Percentiles rank a stretch among this genome's conserved stretches.
phyloP scores from a whole-genome alignment of 2,888 invertebrate species.

The Cryptus viduatorius region DNA sequence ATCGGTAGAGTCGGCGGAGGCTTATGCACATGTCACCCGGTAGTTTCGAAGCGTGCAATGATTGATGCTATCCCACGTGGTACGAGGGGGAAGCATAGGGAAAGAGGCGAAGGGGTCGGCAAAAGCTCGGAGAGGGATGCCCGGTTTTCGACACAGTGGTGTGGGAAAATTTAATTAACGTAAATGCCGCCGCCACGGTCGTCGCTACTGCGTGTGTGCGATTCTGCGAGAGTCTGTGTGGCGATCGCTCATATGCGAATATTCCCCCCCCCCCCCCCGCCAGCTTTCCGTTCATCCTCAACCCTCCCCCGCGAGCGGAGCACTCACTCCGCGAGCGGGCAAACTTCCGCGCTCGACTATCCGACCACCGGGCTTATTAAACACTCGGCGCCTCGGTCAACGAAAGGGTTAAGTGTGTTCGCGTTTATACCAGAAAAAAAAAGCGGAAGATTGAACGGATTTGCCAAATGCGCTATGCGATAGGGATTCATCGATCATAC shows the following conservation, averaged over 20 bases:
- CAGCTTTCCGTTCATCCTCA: conserved; percentile 56
- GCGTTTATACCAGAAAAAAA: conserved; percentile 36
- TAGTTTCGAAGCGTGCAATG: conserved; percentile 79
- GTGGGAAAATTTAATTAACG: conserved; percentile 85
- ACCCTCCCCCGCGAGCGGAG: conserved; percentile 33
- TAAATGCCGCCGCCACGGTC: conserved; percentile 84
- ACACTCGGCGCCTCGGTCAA: conserved; percentile 75
- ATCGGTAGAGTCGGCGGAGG: conserved; percentile 70
- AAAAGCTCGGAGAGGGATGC: conserved; percentile 70
- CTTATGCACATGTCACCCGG: conserved; percentile 52
- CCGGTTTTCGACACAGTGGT: conserved; percentile 74
- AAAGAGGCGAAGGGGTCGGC: conserved; percentile 65
- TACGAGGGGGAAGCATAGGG: conserved; percentile 62
- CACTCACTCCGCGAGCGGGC: conserved; percentile 7
- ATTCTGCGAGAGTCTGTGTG: conserved; percentile 73
- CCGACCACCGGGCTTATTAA: conserved; percentile 77
- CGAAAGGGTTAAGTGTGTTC: conserved; percentile 71
- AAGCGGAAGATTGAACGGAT: conserved; percentile 44
- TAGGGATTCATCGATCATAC: conserved; percentile 20
- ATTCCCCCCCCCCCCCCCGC: conserved; percentile 60
- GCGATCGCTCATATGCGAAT: conserved; percentile 84
- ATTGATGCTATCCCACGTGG: conserved; percentile 81
- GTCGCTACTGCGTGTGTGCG: conserved; percentile 75
- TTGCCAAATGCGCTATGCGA: conserved; percentile 53
- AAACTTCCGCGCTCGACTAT: conserved; percentile 29